Evolutionary conservation across 37 sponge, comb jelly and placozoan species (phyloP).

Genomic region (Beroe forskalii): DNA sequence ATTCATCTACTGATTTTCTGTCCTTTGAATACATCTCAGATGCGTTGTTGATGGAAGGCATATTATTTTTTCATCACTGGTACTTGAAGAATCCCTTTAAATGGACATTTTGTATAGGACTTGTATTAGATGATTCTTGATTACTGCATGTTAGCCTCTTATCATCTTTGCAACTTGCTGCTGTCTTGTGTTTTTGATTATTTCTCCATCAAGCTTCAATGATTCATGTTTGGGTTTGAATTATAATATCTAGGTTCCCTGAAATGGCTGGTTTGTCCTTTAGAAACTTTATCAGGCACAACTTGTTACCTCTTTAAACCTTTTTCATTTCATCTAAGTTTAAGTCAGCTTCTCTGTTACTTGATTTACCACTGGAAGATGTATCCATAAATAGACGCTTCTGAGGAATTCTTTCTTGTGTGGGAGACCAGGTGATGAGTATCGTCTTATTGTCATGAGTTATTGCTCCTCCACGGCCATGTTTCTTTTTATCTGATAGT

Average conservation of each 20-base stretch:
- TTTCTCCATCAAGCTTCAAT: not conserved
- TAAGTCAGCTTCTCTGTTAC: not conserved
- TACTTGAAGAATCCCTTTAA: not conserved
- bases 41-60: not conserved
- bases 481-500: not conserved
- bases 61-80: not conserved
- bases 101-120: too few species aligned
- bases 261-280: not conserved
- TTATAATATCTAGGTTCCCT: not conserved
- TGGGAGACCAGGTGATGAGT: constrained; percentile 49
- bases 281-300: not conserved
- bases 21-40: not conserved
- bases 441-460: not conserved
- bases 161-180: not conserved
- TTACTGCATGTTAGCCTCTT: too few species aligned
- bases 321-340: not conserved
- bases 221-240: not conserved
- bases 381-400: not conserved
- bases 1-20: constrained; percentile 52
- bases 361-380: not conserved
- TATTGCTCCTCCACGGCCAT: not conserved
- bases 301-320: not conserved
- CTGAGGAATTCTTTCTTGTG: not conserved
- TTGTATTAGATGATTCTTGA: too few species aligned
- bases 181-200: too few species aligned